Evolutionary conservation across 2,113 vertebrate species (phyloP), one percentile per base, ranked within the genome.

Genomic region (Hyla sarda): DNA sequence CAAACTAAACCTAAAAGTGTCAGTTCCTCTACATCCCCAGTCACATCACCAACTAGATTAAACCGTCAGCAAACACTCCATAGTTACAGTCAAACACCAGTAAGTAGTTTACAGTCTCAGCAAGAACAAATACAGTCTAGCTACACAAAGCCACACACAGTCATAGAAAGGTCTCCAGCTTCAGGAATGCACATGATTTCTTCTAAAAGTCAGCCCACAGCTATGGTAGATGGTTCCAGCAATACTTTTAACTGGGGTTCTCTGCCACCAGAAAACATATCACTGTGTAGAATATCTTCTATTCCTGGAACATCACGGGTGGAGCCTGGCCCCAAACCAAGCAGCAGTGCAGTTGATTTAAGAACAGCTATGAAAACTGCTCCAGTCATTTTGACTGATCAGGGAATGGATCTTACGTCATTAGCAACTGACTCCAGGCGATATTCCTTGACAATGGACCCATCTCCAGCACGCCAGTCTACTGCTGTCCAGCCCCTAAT

Each of bases 381-480:
- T 0, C 98, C 98, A 87, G 96, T 99, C 90, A 99, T 99, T 88
- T 97, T 99, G 91, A 99, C 98, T 6, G 98, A 99, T 88, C 96
- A 98, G 85, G 98, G 98, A 30, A 98, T 99, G 98, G 98, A 99
- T 90, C 93, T 99, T 84, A 99, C 98, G 16, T 99, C 98, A 30
- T 91, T 99, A 86, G 97, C 98, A 3, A 92, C 96, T 0, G 98
- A 99, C 88, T 94, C 96, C 2, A 95, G 98, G 85, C 96, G 97
- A 90, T 99, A 98, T 14, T 97, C 96, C 84, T 89, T 97, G 84
- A 95, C 96, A 73, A 79, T 96, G 90, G 98, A 98, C 80, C 96
- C 95, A 73, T 90, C 94, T 84, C 92, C 95, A 0, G 93, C 89
- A 87, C 94, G 97, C 34, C 97, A 98, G 88, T 96, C 97, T 30